Base-by-base conservation (phyloP, 2,888 invertebrate species). In the Morpho deidamia region DNA sequence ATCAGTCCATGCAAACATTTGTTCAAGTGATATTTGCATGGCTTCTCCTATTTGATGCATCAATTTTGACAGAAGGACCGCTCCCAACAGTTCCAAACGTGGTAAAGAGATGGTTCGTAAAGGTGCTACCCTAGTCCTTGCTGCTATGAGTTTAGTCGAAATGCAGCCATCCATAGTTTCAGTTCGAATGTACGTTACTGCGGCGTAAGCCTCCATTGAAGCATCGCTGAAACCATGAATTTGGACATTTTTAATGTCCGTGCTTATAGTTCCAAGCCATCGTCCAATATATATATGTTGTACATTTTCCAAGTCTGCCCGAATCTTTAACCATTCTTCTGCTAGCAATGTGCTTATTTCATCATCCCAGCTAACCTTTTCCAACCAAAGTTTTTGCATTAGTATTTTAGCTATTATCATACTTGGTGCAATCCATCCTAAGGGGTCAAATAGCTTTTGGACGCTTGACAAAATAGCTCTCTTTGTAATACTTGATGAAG, bases 381-480 rank as follows among this genome's bases (percentile, higher is more conserved):
- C 49, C 8, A 63, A 12, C 61, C 66, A 66, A 37, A 66, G 44
- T 32, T 55, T 64, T 54, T 68, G 67, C 9, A 66, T 54, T 8
- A 68, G 11, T 9, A 64, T 12, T 46, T 69, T 70, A 5, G 66
- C 64, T 23, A 33, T 52, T 7, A 68, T 41, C 53, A 67, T 43
- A 59, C 54, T 39, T 48, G 50, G 66, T 34, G 67, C 56, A 11
- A 68, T 41, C 68, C 66, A 66, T 8, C 67, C 67, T 9, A 69
- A 45, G 8, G 66, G 65, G 33, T 64, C 61, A 53, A 39, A 35
- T 10, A 39, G n/a, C n/a, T 8, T 39, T 11, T 39, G 39, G 35
- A 35, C 10, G 10, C 10, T 10, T 10, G 35, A 35, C 3, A 35
- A 35, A 35, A 35, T 35, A 35, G 8, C 10, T 35, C 35, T 35